Conservation (phyloP, 1,140 invertebrate genomes). For the Himalopsyche phryganea region DNA sequence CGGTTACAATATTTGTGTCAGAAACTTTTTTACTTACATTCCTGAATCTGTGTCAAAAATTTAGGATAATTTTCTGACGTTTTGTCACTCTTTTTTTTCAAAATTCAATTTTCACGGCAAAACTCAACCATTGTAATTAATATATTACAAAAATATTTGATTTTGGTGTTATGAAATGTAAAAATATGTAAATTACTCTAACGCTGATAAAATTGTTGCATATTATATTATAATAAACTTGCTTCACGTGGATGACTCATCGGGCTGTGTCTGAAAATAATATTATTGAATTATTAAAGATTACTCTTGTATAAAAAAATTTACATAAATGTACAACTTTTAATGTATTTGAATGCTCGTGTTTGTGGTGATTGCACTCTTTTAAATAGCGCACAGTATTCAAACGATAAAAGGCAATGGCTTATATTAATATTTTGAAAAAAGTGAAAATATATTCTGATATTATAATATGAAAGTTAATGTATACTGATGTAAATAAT, state of each 20-base stretch:
- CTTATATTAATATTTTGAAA: not conserved
- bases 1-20: too few relatives aligned
- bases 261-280: constrained; percentile 20
- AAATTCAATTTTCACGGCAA: not conserved
- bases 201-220: not conserved
- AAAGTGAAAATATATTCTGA: not conserved
- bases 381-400: not conserved
- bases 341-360: not conserved
- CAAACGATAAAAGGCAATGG: not conserved
- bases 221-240: not conserved
- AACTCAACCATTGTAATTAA: too few relatives aligned
- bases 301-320: constrained; percentile 15
- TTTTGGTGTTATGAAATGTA: not conserved
- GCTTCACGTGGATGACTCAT: constrained; percentile 18
- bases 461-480: too few relatives aligned
- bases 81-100: too few relatives aligned
- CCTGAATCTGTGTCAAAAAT: too few relatives aligned
- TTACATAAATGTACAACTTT: not conserved
- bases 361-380: not conserved
- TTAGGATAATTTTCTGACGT: too few relatives aligned
- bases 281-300: constrained; percentile 5
- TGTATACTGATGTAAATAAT: not conserved
- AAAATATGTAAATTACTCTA: constrained; percentile 4
- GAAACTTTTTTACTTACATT: too few relatives aligned
- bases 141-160: too few relatives aligned